These are phyloP conservation scores for Acanthurus lineatus DNA, from an alignment of 2,797 vertebrate species.

Conservation along the genomic window DNA sequence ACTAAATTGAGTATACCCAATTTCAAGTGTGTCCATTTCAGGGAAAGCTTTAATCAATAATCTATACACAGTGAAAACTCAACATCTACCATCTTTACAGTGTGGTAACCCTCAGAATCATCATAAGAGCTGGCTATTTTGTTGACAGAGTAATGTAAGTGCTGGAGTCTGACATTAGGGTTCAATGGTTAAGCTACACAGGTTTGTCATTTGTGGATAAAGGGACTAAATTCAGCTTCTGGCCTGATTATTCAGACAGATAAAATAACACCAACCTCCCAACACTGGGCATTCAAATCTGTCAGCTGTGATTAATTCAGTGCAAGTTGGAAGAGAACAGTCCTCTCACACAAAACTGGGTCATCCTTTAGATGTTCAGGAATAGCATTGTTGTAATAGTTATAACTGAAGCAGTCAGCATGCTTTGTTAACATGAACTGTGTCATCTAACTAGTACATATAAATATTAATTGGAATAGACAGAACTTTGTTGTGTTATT, in stretches of 20 bases:
- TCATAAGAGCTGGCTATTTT: too few species aligned
- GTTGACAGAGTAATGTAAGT: not conserved
- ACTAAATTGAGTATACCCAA: not conserved
- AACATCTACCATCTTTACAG: not conserved
- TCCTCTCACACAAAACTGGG: slow-evolving; percentile 71
- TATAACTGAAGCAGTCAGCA: slow-evolving; percentile 71
- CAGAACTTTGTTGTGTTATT: slow-evolving; percentile 46
- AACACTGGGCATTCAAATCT: slow-evolving; percentile 59
- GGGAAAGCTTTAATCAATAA: not conserved
- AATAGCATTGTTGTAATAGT: slow-evolving; percentile 71
- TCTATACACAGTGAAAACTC: too few species aligned
- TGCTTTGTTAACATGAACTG: slow-evolving; percentile 74
- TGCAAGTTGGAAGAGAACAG: slow-evolving; percentile 65
- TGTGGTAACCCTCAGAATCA: not conserved
- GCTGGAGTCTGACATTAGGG: not conserved
- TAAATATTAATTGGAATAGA: slow-evolving; percentile 73
- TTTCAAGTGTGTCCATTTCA: not conserved
- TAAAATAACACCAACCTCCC: slow-evolving; percentile 47
- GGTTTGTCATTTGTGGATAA: slow-evolving; percentile 1
- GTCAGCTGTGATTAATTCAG: slow-evolving; percentile 74
- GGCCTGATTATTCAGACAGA: slow-evolving; percentile 60
- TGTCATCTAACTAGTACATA: slow-evolving; percentile 76
- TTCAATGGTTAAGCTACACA: not conserved
- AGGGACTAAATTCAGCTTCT: not conserved
- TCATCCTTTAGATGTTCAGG: slow-evolving; percentile 78